These are phyloP conservation scores for Zoanthus solanderi DNA, from an alignment of 92 coral and sea anemone genomes.

Conservation along the genomic window DNA sequence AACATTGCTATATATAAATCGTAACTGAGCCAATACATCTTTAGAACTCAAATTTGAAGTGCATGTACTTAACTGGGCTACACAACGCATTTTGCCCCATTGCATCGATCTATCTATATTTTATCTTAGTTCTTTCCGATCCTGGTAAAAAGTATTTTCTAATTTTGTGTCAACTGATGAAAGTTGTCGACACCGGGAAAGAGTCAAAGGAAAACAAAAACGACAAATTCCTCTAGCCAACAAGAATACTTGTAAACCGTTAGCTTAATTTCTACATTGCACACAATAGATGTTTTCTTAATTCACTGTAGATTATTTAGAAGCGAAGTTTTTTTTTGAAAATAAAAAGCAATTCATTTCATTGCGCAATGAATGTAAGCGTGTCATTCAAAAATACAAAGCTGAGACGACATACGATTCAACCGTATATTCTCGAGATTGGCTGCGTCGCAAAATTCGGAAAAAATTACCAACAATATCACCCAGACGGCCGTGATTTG, in stretches of 20 bases:
- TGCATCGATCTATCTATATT: background rate
- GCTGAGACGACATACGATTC: background rate
- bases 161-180: background rate
- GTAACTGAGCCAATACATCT: no score
- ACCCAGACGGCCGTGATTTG: background rate
- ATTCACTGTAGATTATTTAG: background rate
- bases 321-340: background rate
- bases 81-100: background rate
- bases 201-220: background rate
- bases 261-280: background rate
- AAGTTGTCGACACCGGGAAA: background rate
- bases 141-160: background rate
- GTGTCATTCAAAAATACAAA: background rate
- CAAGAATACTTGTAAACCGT: background rate
- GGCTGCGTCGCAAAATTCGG: background rate
- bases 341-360: background rate
- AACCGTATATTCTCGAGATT: slow-evolving; percentile 8
- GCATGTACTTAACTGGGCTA: no score
- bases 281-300: background rate
- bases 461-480: background rate
- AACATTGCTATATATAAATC: no score
- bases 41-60: no score
- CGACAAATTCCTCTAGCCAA: background rate
- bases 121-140: background rate
- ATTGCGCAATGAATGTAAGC: background rate